These are phyloP conservation scores for Galeruca laticollis DNA, from an alignment of 2,888 invertebrate species.

Conservation along the genomic window DNA sequence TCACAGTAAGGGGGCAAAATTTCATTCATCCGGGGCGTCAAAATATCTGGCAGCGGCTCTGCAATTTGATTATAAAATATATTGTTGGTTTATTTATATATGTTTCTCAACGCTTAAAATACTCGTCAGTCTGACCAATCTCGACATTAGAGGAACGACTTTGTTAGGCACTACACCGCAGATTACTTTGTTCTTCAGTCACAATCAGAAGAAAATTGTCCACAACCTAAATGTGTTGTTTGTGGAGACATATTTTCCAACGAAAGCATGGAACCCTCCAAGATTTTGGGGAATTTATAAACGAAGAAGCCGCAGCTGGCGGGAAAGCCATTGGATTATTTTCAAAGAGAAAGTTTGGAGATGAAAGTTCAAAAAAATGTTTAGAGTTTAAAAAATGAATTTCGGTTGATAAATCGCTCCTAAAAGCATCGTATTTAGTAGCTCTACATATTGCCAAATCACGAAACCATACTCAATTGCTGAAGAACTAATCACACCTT, in stretches of 20 bases:
- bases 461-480: constrained; percentile 7
- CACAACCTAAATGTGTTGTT: constrained; percentile 2
- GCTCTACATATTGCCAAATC: constrained; percentile 11
- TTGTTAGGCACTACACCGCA: too few relatives aligned
- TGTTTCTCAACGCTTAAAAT: too few relatives aligned
- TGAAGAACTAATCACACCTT: constrained; percentile 7
- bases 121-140: too few relatives aligned
- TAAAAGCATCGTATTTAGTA: constrained; percentile 12
- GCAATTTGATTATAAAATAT: too few relatives aligned
- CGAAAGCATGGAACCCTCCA: constrained; percentile 9
- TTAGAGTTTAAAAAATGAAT: constrained; percentile 9
- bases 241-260: neutral
- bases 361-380: neutral
- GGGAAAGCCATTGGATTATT: constrained; percentile 7
- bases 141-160: too few relatives aligned
- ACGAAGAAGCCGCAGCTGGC: constrained; percentile 1
- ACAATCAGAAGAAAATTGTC: neutral
- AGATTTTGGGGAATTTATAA: constrained; percentile 1
- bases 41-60: too few relatives aligned
- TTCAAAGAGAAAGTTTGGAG: too few relatives aligned
- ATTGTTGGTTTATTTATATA: too few relatives aligned
- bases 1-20: too few relatives aligned
- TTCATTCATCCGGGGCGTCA: too few relatives aligned
- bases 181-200: too few relatives aligned
- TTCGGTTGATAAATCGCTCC: constrained; percentile 2